Base-by-base conservation (phyloP, 1,140 invertebrate species). In the Pseudomyrmex gracilis region DNA sequence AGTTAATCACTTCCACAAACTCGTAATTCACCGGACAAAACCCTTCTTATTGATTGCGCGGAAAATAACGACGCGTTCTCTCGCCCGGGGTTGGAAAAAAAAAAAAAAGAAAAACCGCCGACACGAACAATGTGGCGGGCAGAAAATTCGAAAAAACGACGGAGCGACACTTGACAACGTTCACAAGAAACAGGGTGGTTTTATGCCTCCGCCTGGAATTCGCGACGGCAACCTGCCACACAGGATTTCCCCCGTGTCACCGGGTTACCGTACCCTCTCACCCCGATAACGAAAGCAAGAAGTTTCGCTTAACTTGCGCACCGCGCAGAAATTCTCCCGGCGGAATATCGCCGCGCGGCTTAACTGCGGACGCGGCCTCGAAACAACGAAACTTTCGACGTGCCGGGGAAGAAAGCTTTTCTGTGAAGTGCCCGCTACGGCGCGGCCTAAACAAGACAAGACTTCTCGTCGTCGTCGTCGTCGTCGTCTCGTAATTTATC, bases 171-270 rank as follows among this genome's bases (percentile, higher is more conserved):
- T 85, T 85, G 45, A 70, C 49, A 78, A 51, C 67, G 60, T 63
- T 68, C 13, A 55, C 76, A 86, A 82, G 85, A 86, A 86, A 24
- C 53, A 73, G 51, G 74, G 49, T 55, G 84, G 82, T 85, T 86
- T 86, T 85, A 78, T 85, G 83, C 83, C 57, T 82, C 74, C 74
- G 49, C 49, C 43, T 73, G 83, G 73, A 85, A 86, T 86, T 86
- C 76, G 63, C 85, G 61, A 68, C 58, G 74, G 66, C 58, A 61
- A 49, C 20, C 83, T 73, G 83, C 83, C 63, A 53, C 57, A 70
- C 43, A 82, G 83, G 84, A 85, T 86, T 86, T 85, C 76, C 82
- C 73, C 60, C 49, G 82, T 84, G 85, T 84, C 85, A 70, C 74
- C 76, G 63, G 57, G 83, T 74, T 86, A 64, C 85, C 20, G 22